Percentiles rank a stretch among this genome's conserved stretches.
Conservation (phyloP, 1,140 invertebrate species). For the Popillia japonica region DNA sequence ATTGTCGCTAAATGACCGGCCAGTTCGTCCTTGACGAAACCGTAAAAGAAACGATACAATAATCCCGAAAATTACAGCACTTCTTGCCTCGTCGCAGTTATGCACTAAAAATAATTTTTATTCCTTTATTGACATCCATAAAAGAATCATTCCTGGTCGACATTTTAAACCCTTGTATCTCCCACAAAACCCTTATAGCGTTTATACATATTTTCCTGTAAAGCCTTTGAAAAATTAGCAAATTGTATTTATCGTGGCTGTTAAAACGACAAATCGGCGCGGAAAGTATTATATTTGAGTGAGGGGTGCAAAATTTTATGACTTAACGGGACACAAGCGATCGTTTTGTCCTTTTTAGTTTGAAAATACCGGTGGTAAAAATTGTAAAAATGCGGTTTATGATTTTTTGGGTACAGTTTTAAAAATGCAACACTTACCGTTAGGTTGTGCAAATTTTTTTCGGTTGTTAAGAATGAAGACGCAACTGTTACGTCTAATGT, state of each 20-base stretch:
- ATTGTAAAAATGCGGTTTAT: not conserved
- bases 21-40: not conserved
- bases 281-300: too few relatives aligned
- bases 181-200: not conserved
- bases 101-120: constrained; percentile 6
- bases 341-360: not conserved
- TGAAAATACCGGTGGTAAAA: not conserved
- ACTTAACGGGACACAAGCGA: not conserved
- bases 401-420: not conserved
- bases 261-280: not conserved
- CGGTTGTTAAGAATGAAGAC: too few relatives aligned
- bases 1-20: not conserved
- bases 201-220: not conserved
- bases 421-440: not conserved
- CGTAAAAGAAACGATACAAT: not conserved
- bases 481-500: too few relatives aligned
- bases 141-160: not conserved
- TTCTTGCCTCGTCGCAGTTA: not conserved
- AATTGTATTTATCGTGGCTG: not conserved
- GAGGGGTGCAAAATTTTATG: not conserved
- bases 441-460: not conserved
- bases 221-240: not conserved
- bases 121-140: not conserved
- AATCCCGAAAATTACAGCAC: not conserved
- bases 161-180: not conserved